These are phyloP conservation scores for Antheraea pernyi DNA, from an alignment of 1,140 invertebrate species.

Conservation along the genomic window DNA sequence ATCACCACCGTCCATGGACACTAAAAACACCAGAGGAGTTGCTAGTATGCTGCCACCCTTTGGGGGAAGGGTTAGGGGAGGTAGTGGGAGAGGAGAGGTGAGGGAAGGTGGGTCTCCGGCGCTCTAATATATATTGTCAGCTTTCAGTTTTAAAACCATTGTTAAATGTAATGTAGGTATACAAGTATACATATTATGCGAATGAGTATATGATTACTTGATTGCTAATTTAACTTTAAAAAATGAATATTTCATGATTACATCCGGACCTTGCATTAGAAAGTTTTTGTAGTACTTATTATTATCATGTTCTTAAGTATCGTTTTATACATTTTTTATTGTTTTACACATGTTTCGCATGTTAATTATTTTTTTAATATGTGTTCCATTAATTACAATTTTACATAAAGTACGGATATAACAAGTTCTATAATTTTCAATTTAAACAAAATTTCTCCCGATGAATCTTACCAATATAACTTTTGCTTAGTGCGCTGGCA, in stretches of 20 bases:
- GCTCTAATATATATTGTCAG: no score
- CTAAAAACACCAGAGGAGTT: no score
- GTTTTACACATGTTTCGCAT: background rate
- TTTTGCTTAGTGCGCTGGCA: conserved; percentile 61
- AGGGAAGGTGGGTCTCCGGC: no score
- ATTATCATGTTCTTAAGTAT: background rate
- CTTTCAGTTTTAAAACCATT: background rate
- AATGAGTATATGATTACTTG: background rate
- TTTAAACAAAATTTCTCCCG: background rate
- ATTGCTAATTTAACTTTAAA: background rate
- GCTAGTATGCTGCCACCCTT: no score
- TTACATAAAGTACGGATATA: no score
- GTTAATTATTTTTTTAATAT: background rate
- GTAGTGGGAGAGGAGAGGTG: no score
- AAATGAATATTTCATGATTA: background rate
- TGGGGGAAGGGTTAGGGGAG: no score
- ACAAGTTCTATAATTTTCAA: background rate
- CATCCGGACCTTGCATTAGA: background rate
- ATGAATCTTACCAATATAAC: conserved; percentile 44
- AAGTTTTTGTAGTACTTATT: background rate
- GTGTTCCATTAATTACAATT: background rate
- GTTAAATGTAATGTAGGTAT: background rate
- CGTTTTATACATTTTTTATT: background rate
- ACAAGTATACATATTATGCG: background rate
- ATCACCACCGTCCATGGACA: no score